Evolutionary conservation across 2,113 vertebrate genomes (phyloP).

Genomic region (Limanda limanda): DNA sequence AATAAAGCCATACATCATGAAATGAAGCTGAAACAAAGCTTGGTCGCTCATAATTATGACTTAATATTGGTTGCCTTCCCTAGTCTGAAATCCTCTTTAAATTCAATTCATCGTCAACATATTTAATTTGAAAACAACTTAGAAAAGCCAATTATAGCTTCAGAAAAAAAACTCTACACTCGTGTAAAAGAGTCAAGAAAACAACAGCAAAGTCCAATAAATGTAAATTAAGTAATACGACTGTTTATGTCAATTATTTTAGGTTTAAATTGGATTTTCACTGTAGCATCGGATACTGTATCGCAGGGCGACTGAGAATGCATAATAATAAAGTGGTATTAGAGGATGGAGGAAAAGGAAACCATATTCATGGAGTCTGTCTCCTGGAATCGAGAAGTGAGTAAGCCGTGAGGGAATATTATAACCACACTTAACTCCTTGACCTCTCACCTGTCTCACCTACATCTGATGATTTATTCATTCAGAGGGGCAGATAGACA

Average conservation of each 20-base stretch:
- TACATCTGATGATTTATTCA: constrained; percentile 60
- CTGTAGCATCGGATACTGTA: background rate
- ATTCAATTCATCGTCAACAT: background rate
- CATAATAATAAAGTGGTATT: background rate
- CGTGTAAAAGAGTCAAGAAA: background rate
- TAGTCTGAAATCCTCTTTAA: background rate
- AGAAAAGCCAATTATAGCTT: constrained; percentile 11
- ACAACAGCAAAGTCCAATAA: background rate
- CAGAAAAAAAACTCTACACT: background rate
- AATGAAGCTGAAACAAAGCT: background rate
- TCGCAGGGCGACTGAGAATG: background rate
- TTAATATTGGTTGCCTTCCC: background rate
- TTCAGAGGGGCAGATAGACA: constrained; percentile 18
- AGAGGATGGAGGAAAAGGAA: constrained; percentile 1
- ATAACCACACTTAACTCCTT: constrained; percentile 48
- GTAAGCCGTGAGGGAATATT: constrained; percentile 44
- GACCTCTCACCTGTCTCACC: constrained; percentile 49
- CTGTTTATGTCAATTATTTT: background rate
- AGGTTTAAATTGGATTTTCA: background rate
- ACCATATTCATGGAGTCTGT: constrained; percentile 47
- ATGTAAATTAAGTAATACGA: background rate
- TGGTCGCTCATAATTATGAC: background rate
- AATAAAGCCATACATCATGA: background rate
- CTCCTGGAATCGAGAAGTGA: constrained; percentile 39
- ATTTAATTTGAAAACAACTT: constrained; percentile 1